Base-by-base conservation (phyloP, 1,140 invertebrate genomes). In the Scaptomyza graminum region DNA sequence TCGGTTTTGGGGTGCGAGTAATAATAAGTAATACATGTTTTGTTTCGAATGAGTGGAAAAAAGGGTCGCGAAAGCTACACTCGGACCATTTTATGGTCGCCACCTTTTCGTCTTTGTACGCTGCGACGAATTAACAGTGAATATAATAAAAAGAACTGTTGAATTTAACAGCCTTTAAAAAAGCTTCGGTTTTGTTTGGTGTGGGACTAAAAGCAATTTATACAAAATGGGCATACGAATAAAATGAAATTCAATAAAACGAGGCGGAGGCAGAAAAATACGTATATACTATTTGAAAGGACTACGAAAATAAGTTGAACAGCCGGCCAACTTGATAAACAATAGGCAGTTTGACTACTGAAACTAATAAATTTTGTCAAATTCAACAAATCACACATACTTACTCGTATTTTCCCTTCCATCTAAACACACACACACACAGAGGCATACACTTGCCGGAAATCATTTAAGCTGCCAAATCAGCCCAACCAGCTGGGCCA, bases 401-500 rank as follows among this genome's bases (percentile, higher is more conserved):
- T 79, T 64, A 80, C 34, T 52, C 59, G 16, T 37, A 64, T 44
- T 28, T 34, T 5, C 47, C 22, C 15, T 22, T 11, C 37, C 18
- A 34, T 22, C 6, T 3, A 47, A 8, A 25, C 41, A 16, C 13
- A 68, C 31, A 49, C 22, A 47, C 50, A 39, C 18, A 22, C 18
- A 22, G 2, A 22, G 18, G 18, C 51, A 55, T 12, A 28, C 2
- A 34, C 9, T 76, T 70, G 74, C 76, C 78, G 87, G 87, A 90
- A 90, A 90, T 90, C 85, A 90, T 90, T 90, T 90, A 90, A 90
- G 78, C 82, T 79, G 81, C 78, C 81, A 90, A 90, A 89, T 77
- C 77, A 89, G 79, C 72, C 79, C 79, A 66, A 71, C 46, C 83
- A 87, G 83, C 60, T 73, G 64, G 65, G 54, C 54, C 72, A 75